Percentiles rank a stretch among this genome's conserved stretches.
phyloP scores from a whole-genome alignment of 1,140 invertebrate species.

The Varroa destructor region DNA sequence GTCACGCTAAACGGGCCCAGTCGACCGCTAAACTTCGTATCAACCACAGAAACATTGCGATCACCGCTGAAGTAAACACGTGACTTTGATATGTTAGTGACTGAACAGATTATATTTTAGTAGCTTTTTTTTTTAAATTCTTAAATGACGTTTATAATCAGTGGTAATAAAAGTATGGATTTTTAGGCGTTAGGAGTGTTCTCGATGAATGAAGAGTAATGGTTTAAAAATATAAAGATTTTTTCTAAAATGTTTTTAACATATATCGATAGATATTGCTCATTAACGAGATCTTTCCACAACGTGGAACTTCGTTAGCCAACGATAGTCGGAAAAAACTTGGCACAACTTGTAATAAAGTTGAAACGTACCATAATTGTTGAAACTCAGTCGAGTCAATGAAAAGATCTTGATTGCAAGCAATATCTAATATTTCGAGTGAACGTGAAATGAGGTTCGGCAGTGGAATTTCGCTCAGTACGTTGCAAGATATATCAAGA shows the following conservation, averaged over 20 bases:
- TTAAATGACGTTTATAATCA: too few species aligned
- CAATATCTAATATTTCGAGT: slow-evolving; percentile 67
- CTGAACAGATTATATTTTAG: background rate
- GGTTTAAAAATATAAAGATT: too few species aligned
- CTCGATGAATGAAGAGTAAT: too few species aligned
- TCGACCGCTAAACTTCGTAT: slow-evolving; percentile 17
- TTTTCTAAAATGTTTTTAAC: too few species aligned
- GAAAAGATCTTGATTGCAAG: slow-evolving; percentile 55
- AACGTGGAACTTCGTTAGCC: too few species aligned
- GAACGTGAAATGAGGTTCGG: slow-evolving; percentile 57
- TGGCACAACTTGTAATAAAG: too few species aligned
- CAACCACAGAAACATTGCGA: slow-evolving; percentile 39
- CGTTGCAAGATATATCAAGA: slow-evolving; percentile 67
- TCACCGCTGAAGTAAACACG: slow-evolving; percentile 49
- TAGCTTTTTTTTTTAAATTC: too few species aligned
- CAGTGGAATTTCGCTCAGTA: slow-evolving; percentile 60
- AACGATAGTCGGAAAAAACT: too few species aligned
- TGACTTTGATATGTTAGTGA: slow-evolving; percentile 46
- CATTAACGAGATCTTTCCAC: too few species aligned
- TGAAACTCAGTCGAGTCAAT: slow-evolving; percentile 44
- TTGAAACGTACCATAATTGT: slow-evolving; percentile 62
- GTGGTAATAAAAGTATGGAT: too few species aligned
- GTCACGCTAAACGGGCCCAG: background rate
- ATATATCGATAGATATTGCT: too few species aligned
- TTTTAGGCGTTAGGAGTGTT: too few species aligned